Base-by-base conservation (phyloP, 2,888 invertebrate genomes). In the Eupelmus urozonus region DNA sequence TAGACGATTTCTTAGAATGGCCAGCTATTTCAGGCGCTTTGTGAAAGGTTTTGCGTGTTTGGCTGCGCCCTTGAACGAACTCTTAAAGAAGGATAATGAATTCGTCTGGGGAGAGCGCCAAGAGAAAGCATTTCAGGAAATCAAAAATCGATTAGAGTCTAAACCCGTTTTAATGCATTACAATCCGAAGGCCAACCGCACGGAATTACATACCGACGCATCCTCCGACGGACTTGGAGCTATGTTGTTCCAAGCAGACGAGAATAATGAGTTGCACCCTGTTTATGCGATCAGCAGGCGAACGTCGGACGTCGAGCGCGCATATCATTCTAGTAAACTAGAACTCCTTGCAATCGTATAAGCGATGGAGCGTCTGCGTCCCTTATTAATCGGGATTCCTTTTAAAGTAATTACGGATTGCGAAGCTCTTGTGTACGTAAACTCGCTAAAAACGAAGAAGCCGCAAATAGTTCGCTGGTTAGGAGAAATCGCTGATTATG, bases 351-450 rank as follows among this genome's bases (percentile, higher is more conserved):
- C 80, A 0, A 74, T 81, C 0, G 78, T 70, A 0, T 81, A 81
- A 78, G 63, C 76, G 0, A n/a, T 81, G 20, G 29, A 60, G n/a
- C 42, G 79, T 11, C 20, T 81, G 5, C n/a, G 82, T 3, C 40
- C 66, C 0, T 78, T 80, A 9, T 51, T 83, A 13, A 63, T 83
- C 1, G 77, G 69, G 0, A 79, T 82, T n/a, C 45, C 45, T 7
- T 83, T 85, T 62, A 78, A 51, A 2, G 67, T 85, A 5, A 34
- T 81, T 1, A 83, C 83, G 0, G 84, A 83, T 79, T 83, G 82
- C 57, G 79, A 83, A 27, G 81, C 82, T 0, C 45, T 84, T n/a
- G 45, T 83, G 25, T 13, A 82, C 11, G 81, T 81, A 18, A 27
- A 76, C 0, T 53, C 72, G 13, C 9, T 34, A 34, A 82, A 81